A percentile compares a stretch with the other conserved stretches of the same genome.
These are phyloP conservation scores for Neoarius graeffei DNA, from an alignment of 2,113 vertebrate species.

Conservation along the genomic window DNA sequence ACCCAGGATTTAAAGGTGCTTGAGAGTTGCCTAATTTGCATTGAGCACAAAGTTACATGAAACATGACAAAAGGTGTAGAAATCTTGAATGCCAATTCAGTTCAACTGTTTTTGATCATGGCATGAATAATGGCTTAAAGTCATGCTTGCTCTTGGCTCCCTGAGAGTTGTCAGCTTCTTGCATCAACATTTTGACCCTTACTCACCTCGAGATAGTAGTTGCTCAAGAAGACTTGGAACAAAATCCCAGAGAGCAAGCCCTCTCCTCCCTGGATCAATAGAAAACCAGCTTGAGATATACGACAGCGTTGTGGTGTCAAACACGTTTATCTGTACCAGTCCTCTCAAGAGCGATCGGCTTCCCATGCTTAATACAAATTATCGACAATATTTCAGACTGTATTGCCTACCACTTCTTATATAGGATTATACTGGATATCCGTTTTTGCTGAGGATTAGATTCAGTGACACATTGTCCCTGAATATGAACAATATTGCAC, in stretches of 20 bases:
- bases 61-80: not conserved
- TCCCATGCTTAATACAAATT: not conserved
- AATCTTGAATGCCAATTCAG: not conserved
- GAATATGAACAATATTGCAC: not conserved
- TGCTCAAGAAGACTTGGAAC: not conserved
- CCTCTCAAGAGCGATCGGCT: not conserved
- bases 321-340: not conserved
- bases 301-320: not conserved
- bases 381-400: not conserved
- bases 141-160: not conserved
- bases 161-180: not conserved
- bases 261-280: not conserved
- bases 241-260: constrained; percentile 4
- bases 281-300: constrained; percentile 3
- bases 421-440: not conserved
- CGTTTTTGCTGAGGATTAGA: not conserved
- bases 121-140: not conserved
- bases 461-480: not conserved
- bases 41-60: not conserved
- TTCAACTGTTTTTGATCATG: not conserved
- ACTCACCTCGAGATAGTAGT: not conserved
- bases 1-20: not conserved
- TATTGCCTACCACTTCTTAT: not conserved
- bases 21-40: constrained; percentile 11
- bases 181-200: not conserved